Base-by-base conservation (phyloP, 1,140 invertebrate species). In the Aethina tumida region DNA sequence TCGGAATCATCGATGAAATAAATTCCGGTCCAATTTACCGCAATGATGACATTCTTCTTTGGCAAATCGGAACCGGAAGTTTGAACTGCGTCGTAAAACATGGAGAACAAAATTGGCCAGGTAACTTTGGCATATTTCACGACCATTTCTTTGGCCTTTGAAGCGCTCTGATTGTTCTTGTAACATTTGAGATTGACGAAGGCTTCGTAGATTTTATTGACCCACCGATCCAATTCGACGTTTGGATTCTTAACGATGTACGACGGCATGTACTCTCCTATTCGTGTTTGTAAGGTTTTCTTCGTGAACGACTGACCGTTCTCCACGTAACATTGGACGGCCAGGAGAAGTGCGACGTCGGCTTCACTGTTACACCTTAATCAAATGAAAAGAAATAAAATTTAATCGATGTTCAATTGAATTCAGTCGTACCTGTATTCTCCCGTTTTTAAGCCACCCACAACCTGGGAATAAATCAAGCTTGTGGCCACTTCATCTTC, bases 71-170 rank as follows among this genome's bases (percentile, higher is more conserved):
- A 84, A 3, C 91, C 92, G 46, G 70, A 79, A 45, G 72, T 67
- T 53, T 70, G 70, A 5, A 77, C 60, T 9, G 78, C 80, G 68
- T 90, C 84, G 55, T 80, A 89, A 52, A 89, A 87, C 50, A 87
- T 73, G 4, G 90, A 96, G 60, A 96, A 96, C 0, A 94, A 64
- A 53, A 97, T 76, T 2, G 91, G 89, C 93, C 93, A 97, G 50
- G 88, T 87, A 24, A 84, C 71, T 67, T 92, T 91, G 1, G 89
- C 84, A 67, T 86, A 94, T 49, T 81, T 79, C 3, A 94, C 88
- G 22, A 96, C 81, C 55, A 94, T 86, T 62, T 93, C 86, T 65
- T 66, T 72, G n/a, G 77, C 84, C 57, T 70, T 75, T 2, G 68
- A 59, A 10, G 68, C 45, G 8, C 69, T 59, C 12, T 63, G 57